Evolutionary conservation across 2,113 vertebrate genomes (phyloP).

Genomic region (Atractosteus spatula): DNA sequence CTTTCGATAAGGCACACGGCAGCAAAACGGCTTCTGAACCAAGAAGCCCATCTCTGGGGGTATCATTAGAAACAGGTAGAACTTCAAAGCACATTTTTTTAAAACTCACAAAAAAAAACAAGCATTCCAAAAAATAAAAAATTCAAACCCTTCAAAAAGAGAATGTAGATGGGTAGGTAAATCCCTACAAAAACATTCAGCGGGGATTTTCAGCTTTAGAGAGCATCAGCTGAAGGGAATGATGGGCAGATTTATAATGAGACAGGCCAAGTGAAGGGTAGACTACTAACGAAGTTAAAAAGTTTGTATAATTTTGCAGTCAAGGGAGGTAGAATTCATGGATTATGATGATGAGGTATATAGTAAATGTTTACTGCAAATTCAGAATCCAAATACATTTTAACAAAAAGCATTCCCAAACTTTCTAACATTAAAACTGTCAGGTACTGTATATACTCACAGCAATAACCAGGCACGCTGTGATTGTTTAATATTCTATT

Average conservation of each 20-base stretch:
- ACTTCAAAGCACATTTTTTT: constrained; percentile 25
- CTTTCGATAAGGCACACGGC: constrained; percentile 28
- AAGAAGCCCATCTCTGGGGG: constrained; percentile 32
- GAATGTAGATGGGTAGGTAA: no score
- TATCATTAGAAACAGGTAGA: constrained; percentile 38
- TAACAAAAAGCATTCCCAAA: no score
- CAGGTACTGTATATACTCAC: no score
- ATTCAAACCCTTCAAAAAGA: constrained; percentile 16
- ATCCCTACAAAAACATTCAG: neutral
- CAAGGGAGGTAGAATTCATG: neutral
- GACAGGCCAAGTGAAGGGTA: neutral
- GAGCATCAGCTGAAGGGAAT: neutral
- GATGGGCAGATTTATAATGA: constrained; percentile 3
- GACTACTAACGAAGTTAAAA: constrained; percentile 10
- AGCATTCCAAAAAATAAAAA: constrained; percentile 23
- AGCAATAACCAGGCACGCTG: no score
- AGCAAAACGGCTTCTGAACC: constrained; percentile 19
- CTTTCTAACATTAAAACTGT: no score
- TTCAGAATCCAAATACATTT: no score
- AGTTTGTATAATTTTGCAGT: neutral
- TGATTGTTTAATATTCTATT: no score
- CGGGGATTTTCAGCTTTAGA: neutral
- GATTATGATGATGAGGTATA: neutral
- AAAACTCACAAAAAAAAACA: constrained; percentile 30
- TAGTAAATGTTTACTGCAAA: neutral